phyloP scores from a whole-genome alignment of 2,113 vertebrate species.

The Globicephala melas region DNA sequence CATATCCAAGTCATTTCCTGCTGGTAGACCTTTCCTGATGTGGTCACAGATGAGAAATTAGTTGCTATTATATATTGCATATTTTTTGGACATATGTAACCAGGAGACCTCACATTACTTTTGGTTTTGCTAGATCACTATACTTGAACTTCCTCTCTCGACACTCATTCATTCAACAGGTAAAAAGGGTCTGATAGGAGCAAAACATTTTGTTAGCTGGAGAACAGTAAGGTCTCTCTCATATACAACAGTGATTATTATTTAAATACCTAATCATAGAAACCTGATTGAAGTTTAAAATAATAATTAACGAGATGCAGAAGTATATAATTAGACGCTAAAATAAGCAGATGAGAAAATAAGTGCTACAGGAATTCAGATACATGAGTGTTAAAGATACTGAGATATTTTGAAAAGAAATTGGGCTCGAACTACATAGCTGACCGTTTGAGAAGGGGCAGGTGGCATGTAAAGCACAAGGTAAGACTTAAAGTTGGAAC shows the following conservation, averaged over 20 bases:
- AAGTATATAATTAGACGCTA: slow-evolving; percentile 29
- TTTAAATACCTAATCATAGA: slow-evolving; percentile 38
- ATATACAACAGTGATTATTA: slow-evolving; percentile 8
- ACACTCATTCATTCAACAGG: background rate
- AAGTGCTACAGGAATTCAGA: background rate
- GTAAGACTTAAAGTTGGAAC: background rate
- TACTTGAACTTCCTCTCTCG: background rate
- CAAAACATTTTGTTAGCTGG: background rate
- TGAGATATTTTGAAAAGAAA: background rate
- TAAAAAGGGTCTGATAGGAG: background rate
- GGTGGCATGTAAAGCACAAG: background rate
- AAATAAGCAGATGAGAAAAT: slow-evolving; percentile 2
- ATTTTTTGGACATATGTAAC: background rate
- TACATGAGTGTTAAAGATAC: background rate
- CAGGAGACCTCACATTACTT: background rate
- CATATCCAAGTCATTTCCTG: background rate
- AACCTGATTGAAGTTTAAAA: slow-evolving; percentile 39
- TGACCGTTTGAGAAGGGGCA: background rate
- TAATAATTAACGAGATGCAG: slow-evolving; percentile 30
- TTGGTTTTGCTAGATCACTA: background rate
- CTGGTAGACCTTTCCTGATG: background rate
- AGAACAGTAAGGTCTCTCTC: background rate
- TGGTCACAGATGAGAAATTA: background rate
- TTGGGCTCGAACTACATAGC: background rate
- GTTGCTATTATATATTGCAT: background rate